phyloP scores from a whole-genome alignment of 2,797 vertebrate species.

The Protonibea diacanthus region DNA sequence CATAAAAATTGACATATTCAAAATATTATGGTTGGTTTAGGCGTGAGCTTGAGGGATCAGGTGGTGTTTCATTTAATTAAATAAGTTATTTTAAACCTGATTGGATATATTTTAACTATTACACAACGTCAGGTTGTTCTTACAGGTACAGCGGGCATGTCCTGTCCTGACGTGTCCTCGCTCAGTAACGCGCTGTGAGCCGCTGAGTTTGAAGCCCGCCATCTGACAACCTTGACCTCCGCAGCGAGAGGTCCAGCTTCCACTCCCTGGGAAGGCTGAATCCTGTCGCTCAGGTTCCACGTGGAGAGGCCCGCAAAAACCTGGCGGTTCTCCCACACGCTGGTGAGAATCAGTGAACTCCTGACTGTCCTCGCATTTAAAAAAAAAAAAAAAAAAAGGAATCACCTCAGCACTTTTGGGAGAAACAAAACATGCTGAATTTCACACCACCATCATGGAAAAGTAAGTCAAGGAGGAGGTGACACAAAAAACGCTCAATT shows the following conservation, averaged over 20 bases:
- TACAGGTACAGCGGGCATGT: background rate
- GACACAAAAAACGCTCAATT: background rate
- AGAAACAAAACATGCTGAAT: slow-evolving; percentile 27
- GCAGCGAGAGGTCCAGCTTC: background rate
- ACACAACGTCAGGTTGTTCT: background rate
- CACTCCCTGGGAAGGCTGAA: slow-evolving; percentile 13
- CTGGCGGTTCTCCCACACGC: background rate
- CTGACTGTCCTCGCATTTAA: slow-evolving; percentile 5
- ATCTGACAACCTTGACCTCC: background rate
- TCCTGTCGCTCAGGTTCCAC: slow-evolving; percentile 2
- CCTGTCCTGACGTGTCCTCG: background rate
- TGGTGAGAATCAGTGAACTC: slow-evolving; percentile 29
- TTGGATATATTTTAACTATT: background rate
- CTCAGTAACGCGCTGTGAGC: background rate
- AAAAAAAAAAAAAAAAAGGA: slow-evolving; percentile 20
- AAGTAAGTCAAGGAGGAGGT: background rate
- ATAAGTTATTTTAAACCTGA: too few relatives aligned
- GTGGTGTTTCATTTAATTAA: too few relatives aligned
- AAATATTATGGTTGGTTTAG: background rate
- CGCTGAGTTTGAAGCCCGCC: background rate
- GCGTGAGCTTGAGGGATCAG: too few relatives aligned
- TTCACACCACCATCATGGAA: slow-evolving; percentile 3
- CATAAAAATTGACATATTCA: background rate
- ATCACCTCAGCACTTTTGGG: slow-evolving; percentile 46
- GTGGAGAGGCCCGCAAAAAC: too few relatives aligned